Evolutionary conservation across 1,140 invertebrate species (phyloP), one percentile per base, ranked within the genome.

Genomic region (Eumaeus atala): DNA sequence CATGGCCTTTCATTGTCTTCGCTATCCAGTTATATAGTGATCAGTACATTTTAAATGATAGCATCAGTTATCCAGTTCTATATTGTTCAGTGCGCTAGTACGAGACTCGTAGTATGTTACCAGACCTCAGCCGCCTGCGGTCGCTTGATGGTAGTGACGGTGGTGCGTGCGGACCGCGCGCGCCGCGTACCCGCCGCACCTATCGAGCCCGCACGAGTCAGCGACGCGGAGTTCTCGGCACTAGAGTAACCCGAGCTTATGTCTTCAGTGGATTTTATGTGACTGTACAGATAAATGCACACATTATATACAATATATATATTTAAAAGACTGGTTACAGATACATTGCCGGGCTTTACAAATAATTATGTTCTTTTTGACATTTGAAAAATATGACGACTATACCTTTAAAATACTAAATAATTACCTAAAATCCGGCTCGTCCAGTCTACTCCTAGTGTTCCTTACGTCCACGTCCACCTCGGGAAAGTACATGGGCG

Each of bases 191-290:
- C 66, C 7, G 63, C 62, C 4, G 75, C 81, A 47, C 88, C 86
- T 8, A 90, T 69, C 0, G 90, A 90, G 2, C 84, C 85, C 7
- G 89, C 82, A 60, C 90, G 81, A 9, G 84, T 76, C 14, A 90
- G 58, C 12, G 84, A 81, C 37, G 75, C 84, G 1, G 75, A 78
- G 62, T 81, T 87, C 55, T 88, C 87, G 9, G 87, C 84, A 60
- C 80, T 84, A 12, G 85, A 88, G 70, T 89, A 90, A 7, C 89
- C 88, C 1, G 88, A 89, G 61, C 89, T 90, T 62, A 90, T 89
- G 68, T 90, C 89, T 64, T 90, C 89, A 4, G 81, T 86, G 0
- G 89, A 90, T 54, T 89, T 87, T 67, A 90, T 89, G 55, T 90
- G 89, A 60, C 89, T 90, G 78, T 0, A 84, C 79, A 44, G 40